These are phyloP conservation scores for Cerastis rubricosa DNA, from an alignment of 2,888 invertebrate species.

Conservation along the genomic window DNA sequence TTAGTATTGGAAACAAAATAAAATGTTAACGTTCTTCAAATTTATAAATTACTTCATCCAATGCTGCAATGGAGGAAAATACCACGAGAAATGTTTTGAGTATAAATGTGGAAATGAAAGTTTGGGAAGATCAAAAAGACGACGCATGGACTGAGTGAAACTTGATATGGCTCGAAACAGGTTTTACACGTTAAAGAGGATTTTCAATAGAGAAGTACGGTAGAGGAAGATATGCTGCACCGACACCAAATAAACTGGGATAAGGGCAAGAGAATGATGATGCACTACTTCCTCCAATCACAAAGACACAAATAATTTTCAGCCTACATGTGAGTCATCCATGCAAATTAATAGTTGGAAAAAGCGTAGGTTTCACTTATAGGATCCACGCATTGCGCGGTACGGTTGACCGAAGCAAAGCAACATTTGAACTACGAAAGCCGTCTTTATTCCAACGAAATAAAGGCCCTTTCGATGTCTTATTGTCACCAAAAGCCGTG, in stretches of 20 bases:
- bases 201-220: background rate
- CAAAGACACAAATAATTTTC: background rate
- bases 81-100: background rate
- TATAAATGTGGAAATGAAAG: background rate
- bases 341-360: background rate
- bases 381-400: conserved; percentile 19
- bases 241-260: background rate
- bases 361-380: conserved; percentile 9
- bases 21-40: background rate
- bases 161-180: background rate
- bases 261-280: background rate
- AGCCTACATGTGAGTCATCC: background rate
- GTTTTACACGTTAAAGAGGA: background rate
- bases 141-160: background rate
- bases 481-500: background rate
- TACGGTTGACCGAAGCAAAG: background rate
- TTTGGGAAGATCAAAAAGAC: background rate
- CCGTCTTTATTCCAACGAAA: background rate
- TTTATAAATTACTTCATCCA: background rate
- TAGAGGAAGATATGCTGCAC: background rate
- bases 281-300: background rate
- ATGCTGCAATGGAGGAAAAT: background rate
- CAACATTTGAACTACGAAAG: background rate
- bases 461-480: background rate
- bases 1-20: background rate